Evolutionary conservation across 2,113 vertebrate genomes (phyloP).

Genomic region (Phasianus colchicus): DNA sequence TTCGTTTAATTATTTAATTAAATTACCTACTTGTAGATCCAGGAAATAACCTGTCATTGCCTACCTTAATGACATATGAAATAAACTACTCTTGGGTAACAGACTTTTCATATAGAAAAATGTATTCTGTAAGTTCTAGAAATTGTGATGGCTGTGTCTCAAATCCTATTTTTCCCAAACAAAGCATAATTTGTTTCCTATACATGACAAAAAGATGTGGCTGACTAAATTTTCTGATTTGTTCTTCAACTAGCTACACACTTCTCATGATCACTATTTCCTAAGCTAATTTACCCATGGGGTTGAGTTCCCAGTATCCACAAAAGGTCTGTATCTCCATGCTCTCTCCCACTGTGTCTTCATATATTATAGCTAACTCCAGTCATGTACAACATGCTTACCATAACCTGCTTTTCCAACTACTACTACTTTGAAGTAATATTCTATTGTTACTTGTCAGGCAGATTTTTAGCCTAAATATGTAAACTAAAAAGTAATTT

Average conservation of each 20-base stretch:
- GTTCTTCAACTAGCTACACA: neutral
- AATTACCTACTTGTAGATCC: neutral
- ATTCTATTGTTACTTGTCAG: neutral
- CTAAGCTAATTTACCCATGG: neutral
- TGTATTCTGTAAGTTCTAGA: neutral
- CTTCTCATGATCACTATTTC: neutral
- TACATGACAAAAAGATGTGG: neutral
- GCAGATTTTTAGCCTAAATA: neutral
- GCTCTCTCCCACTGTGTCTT: neutral
- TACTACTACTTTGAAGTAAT: slow-evolving; percentile 20
- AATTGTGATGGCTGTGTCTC: neutral
- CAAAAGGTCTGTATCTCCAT: neutral
- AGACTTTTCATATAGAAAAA: neutral
- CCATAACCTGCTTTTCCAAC: neutral
- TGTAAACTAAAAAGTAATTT: neutral
- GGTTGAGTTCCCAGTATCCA: neutral
- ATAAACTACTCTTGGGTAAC: neutral
- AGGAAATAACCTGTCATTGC: neutral
- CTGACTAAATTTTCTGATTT: neutral
- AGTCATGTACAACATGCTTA: neutral
- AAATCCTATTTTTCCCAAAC: neutral
- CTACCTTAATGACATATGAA: neutral
- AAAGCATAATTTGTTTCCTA: neutral
- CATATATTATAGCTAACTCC: neutral
- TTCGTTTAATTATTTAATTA: neutral